These are phyloP conservation scores for Chascanopsetta lugubris DNA, from an alignment of 2,113 vertebrate species.

Conservation along the genomic window DNA sequence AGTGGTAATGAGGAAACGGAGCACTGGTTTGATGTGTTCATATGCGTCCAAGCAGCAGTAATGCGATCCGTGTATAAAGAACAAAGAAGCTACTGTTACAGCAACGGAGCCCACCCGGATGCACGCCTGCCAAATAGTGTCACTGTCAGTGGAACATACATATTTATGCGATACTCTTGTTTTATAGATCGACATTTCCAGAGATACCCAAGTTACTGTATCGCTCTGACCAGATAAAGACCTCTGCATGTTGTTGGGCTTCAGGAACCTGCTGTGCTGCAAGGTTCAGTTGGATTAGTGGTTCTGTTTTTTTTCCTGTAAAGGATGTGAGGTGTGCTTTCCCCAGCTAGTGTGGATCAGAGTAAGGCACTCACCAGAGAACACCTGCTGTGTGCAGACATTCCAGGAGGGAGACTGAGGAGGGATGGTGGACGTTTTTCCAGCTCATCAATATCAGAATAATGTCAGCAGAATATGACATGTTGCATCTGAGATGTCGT, in stretches of 20 bases:
- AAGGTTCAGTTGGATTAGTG: neutral
- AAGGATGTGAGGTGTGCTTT: neutral
- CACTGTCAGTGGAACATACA: slow-evolving; percentile 24
- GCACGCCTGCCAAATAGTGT: slow-evolving; percentile 1
- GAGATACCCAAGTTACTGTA: neutral
- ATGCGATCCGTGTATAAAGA: slow-evolving; percentile 10
- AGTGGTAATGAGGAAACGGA: slow-evolving; percentile 24
- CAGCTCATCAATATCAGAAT: neutral
- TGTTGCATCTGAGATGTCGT: too few relatives aligned
- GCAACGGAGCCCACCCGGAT: neutral
- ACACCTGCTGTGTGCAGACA: neutral
- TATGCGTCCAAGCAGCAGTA: slow-evolving; percentile 7
- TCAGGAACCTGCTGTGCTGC: neutral
- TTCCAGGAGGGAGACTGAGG: neutral
- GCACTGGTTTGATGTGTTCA: neutral
- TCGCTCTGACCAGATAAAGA: neutral
- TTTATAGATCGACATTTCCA: slow-evolving; percentile 6
- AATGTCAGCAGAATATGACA: too few relatives aligned
- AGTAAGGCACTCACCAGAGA: neutral
- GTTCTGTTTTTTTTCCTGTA: neutral
- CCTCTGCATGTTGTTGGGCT: neutral
- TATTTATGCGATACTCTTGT: slow-evolving; percentile 5
- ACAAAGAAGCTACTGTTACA: slow-evolving; percentile 24
- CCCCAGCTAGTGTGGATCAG: neutral
- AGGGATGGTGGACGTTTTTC: neutral